Base-by-base conservation (phyloP, 2,888 invertebrate species). In the Bembecia ichneumoniformis region DNA sequence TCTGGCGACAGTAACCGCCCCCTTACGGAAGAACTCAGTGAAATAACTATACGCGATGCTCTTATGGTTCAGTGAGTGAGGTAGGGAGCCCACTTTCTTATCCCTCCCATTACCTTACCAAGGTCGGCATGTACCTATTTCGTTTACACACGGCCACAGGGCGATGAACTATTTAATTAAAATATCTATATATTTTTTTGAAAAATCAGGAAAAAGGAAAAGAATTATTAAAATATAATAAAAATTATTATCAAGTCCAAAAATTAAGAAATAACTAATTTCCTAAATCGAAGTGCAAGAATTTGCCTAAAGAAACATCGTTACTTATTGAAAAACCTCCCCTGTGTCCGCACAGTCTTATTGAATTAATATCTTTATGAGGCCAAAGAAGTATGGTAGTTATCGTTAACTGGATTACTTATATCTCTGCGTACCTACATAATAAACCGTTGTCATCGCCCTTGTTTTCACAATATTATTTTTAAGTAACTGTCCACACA, bases 371-470 rank as follows among this genome's bases (percentile, higher is more conserved):
- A 71, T 66, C 57, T 74, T 83, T 82, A 81, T 67, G 71, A 68
- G 66, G 69, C 62, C 65, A 64, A 17, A 75, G 74, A 67, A 70
- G 64, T 68, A 71, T 64, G 58, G 59, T 60, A 64, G 58, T 44
- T 65, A 68, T 59, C 57, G 56, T 58, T 83, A 83, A 83, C 71
- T 70, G 65, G 83, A 83, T 83, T 83, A 82, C 57, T 47, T 40
- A 28, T 16, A 11, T 35, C 47, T 11, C 15, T 35, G 14, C 47
- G 15, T 44, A 44, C 11, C 11, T 40, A 40, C 28, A 40, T 40
- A 40, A 40, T 28, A 11, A 14, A 40, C 40, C 13, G 13, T 40
- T 40, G 40, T 14, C 40, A 40, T 14, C 40, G 40, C 40, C 40
- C 40, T 40, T 40, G 40, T 40, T n/a, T 4, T 40, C 40, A 28